Base-by-base conservation (phyloP, 2,797 vertebrate genomes). In the Hirundo rustica region DNA sequence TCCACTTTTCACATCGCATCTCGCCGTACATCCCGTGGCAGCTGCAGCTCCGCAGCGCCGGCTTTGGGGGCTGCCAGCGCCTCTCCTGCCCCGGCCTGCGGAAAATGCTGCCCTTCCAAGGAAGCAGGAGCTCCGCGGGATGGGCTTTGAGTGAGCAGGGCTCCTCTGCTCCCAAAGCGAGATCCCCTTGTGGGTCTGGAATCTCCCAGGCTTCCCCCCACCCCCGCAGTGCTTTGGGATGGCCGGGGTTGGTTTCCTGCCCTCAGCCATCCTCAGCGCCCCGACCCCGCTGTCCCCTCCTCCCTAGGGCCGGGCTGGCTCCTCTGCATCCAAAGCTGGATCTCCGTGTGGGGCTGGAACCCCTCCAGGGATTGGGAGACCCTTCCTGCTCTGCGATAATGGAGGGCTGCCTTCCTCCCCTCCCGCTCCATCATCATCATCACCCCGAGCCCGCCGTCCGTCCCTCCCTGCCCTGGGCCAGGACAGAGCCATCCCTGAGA, bases 1-100 rank as follows among this genome's bases (percentile, higher is more conserved):
- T 98, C 98, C 98, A 98, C 98, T 98, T 98, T 98, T 99, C 98
- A 99, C 98, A 98, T 98, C 97, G 98, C 97, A 98, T 98, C 98
- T 98, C 97, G 97, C 97, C 74, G 95, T 97, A 98, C 95, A 98
- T 97, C 97, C 98, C 92, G 96, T 98, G 98, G 98, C 98, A 98
- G 98, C 97, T 97, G 97, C 94, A 98, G 97, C 98, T 80, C 95
- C 93, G 97, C 98, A 98, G 98, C 98, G 97, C 98, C 98, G 98
- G 98, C 97, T 98, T 96, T 95, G 97, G 98, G 98, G 97, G 95
- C 97, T 98, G 98, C 96, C 96, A 98, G 98, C 98, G 96, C 97
- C 97, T 95, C 96, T 97, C 93, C 97, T 95, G 97, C 97, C 98
- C 98, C 98, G 97, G 96, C 92, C 97, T 88, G 97, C 91, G 96